Evolutionary conservation across 2,113 vertebrate species (phyloP), one percentile per base, ranked within the genome.

Genomic region (Tetrao urogallus): DNA sequence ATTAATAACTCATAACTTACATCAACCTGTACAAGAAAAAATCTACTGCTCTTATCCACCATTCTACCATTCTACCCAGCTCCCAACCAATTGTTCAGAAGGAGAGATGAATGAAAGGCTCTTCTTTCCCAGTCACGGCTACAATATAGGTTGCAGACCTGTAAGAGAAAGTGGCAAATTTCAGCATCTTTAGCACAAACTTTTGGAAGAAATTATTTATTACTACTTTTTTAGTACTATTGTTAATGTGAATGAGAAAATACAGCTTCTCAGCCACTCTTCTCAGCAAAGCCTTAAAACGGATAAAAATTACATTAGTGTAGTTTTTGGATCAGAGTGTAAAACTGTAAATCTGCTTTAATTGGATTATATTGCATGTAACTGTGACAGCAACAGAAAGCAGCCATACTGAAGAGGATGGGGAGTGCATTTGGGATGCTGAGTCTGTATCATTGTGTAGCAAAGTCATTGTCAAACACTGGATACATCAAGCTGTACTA

Each of bases 401-500:
- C 27, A 88, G 7, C 10, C 5, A 13, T 21, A 6, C 1, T 50
- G 50, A 83, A 77, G 27, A 52, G 69, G 32, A 88, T 34, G 34
- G 6, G 16, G 82, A n/a, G 19, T 61, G 25, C 61, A 9, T 66
- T 70, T 82, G 42, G 20, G 22, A 32, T 72, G 27, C 13, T 74
- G 72, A 7, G 10, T 69, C 32, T 93, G 25, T 71, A 38, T 48
- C 34, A 11, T 9, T 88, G 34, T 36, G 17, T 12, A 32, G 32
- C 0, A 0, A 24, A 86, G 47, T 83, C 8, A 43, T 88, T 86
- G 19, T 86, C 42, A 88, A 89, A 56, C 20, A 71, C 25, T 15
- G 4, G n/a, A 50, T 27, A 64, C 2, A 30, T 34, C 0, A 0
- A 80, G 34, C 19, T 83, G 19, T 42, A 27, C 11, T 60, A 8